Conservation (phyloP, 2,113 vertebrate genomes). For the Urocitellus parryii region DNA sequence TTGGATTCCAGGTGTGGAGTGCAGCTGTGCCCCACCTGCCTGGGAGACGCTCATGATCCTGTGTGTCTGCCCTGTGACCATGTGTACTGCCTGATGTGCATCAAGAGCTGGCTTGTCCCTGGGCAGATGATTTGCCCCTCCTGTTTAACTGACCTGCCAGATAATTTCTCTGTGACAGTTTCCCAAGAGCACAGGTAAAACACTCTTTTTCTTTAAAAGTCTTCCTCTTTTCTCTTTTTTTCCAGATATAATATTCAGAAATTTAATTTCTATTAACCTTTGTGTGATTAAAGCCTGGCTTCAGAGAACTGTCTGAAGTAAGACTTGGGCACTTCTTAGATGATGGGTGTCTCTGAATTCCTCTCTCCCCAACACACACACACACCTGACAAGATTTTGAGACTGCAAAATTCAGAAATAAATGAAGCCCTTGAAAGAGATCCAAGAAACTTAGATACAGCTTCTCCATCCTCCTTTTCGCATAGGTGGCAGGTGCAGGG, state of each 20-base stretch:
- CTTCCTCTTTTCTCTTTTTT: too few species aligned
- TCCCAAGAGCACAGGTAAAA: conserved; percentile 89
- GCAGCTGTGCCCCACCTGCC: conserved; percentile 88
- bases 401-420: not conserved
- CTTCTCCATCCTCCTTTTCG: not conserved
- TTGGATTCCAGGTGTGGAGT: conserved; percentile 86
- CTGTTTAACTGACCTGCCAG: conserved; percentile 84
- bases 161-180: conserved; percentile 82
- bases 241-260: not conserved
- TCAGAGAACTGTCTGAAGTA: not conserved
- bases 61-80: conserved; percentile 92
- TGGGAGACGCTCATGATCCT: conserved; percentile 89
- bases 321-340: not conserved
- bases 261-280: fast-evolving
- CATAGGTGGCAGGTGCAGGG: too few species aligned
- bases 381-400: not conserved
- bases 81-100: conserved; percentile 91
- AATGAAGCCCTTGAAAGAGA: not conserved
- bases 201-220: not conserved
- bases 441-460: too few species aligned
- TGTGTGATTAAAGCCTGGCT: not conserved
- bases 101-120: conserved; percentile 85
- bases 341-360: too few species aligned
- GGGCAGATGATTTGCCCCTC: conserved; percentile 91
- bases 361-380: too few species aligned